Evolutionary conservation across 1,140 invertebrate species (phyloP).

Genomic region (Nixonia krombeini): DNA sequence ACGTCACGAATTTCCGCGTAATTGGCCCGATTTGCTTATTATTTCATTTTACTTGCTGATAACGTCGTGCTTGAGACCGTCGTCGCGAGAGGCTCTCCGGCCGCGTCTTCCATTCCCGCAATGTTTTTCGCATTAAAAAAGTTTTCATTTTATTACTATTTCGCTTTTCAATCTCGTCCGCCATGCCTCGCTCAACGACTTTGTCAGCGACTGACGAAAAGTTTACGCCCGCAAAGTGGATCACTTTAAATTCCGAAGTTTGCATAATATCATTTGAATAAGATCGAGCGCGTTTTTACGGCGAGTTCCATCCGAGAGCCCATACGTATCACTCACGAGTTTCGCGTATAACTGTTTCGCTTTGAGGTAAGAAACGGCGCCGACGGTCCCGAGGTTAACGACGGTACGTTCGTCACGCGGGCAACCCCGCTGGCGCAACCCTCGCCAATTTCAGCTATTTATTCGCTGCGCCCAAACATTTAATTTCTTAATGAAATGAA

Average conservation of each 20-base stretch:
- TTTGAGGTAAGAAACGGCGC: slow-evolving; percentile 2
- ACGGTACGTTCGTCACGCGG: slow-evolving; percentile 7
- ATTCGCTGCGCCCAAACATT: slow-evolving; percentile 16
- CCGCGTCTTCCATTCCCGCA: background rate
- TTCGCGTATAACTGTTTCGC: slow-evolving; percentile 9
- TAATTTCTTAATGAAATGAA: slow-evolving; percentile 11
- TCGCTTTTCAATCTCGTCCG: slow-evolving; percentile 20
- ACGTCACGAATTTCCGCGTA: too few species aligned
- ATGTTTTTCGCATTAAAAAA: slow-evolving; percentile 19
- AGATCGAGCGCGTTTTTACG: slow-evolving; percentile 15
- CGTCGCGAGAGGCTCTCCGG: too few species aligned
- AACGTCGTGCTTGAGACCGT: too few species aligned
- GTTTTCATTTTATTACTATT: slow-evolving; percentile 27
- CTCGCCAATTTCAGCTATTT: slow-evolving; percentile 5
- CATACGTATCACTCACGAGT: background rate
- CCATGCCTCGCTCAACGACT: slow-evolving; percentile 20
- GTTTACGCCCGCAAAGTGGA: slow-evolving; percentile 20
- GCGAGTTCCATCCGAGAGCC: background rate
- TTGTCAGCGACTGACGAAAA: slow-evolving; percentile 20
- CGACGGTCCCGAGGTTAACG: slow-evolving; percentile 8
- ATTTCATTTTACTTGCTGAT: too few species aligned
- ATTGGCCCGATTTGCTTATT: too few species aligned
- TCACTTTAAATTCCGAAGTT: slow-evolving; percentile 16
- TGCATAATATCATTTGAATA: slow-evolving; percentile 15
- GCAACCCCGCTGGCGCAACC: slow-evolving; percentile 5